Conservation (phyloP, 2,113 vertebrate genomes). For the Bothrops jararaca region DNA sequence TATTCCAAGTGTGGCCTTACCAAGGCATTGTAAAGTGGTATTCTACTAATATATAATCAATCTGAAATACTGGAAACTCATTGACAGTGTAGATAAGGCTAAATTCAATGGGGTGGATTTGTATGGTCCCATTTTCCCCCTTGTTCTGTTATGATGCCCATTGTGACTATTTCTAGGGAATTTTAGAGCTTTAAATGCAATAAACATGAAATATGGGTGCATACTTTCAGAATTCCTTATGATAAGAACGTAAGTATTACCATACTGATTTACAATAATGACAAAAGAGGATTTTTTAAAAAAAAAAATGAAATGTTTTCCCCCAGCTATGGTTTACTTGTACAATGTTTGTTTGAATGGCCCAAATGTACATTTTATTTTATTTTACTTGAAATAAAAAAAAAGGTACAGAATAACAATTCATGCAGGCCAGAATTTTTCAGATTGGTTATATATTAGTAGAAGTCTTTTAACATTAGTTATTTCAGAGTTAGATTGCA, state of each 20-base stretch:
- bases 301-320: background rate
- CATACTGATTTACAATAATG: background rate
- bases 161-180: background rate
- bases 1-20: too few relatives aligned
- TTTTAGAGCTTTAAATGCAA: background rate
- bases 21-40: too few relatives aligned
- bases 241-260: background rate
- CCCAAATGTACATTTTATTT: accelerated
- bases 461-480: background rate
- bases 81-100: background rate
- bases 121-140: background rate
- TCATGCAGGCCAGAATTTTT: background rate
- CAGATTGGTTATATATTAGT: background rate
- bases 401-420: accelerated
- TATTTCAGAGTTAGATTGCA: background rate
- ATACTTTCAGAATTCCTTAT: background rate
- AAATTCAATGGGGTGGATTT: background rate
- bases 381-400: background rate
- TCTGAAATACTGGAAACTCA: background rate
- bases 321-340: background rate
- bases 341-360: background rate
- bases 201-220: background rate
- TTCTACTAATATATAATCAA: background rate
- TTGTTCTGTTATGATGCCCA: background rate
- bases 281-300: background rate